Base-by-base conservation (phyloP, 2,888 invertebrate genomes). In the Mythimna pallens region DNA sequence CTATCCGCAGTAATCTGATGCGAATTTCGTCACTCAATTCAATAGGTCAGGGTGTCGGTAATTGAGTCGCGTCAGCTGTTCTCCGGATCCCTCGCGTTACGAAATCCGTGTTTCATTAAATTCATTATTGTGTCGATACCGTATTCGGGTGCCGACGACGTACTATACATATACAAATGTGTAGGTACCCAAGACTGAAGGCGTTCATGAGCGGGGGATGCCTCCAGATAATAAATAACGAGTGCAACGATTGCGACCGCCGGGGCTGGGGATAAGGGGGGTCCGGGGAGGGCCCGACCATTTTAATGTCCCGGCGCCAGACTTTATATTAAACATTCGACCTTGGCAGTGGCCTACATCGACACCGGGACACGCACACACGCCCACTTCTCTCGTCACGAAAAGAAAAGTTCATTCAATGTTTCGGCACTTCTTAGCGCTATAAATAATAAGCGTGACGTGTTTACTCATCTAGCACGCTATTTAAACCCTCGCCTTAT, bases 311-410 rank as follows among this genome's bases (percentile, higher is more conserved):
- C 90, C 95, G 94, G 92, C 95, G 94, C 95, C 96, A 95, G 96
- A 95, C 96, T 96, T 96, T 96, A 96, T 96, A 96, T 96, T 96
- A 96, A 96, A 96, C 96, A 96, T 96, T 96, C 96, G 95, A 94
- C 96, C 96, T 96, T 96, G 96, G 90, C 96, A 96, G 90, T 96
- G 96, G 95, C 96, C 96, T 95, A 96, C 95, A 96, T 96, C 92
- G 95, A 93, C 94, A 94, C 91, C 92, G 94, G 93, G 93, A 94
- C 95, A 95, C 95, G 94, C 95, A 95, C 94, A 95, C 94, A 95
- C 95, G 92, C 94, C 91, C 92, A 92, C 93, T 93, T 91, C 91
- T 90, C 92, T 92, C 91, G 92, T 94, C 94, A 94, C 93, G 93
- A 93, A 94, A 94, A 95, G 94, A 95, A 95, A 94, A 94, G 94